These are phyloP conservation scores for Chironomus tepperi DNA, from an alignment of 1,140 invertebrate species.

Conservation along the genomic window DNA sequence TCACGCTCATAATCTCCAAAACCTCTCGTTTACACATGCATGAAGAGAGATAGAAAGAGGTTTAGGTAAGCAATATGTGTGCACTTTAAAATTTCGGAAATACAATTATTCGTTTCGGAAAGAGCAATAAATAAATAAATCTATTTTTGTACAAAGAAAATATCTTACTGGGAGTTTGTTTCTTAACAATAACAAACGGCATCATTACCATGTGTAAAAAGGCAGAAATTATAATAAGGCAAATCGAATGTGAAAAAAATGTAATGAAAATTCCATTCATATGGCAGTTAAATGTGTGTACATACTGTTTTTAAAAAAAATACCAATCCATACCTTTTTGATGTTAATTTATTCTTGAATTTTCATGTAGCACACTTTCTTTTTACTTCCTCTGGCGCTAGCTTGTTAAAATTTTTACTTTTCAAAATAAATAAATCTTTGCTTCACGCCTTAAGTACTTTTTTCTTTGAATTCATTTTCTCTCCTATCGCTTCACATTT, in stretches of 20 bases:
- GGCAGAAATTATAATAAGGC: too few relatives aligned
- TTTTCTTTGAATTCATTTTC: too few relatives aligned
- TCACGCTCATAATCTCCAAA: too few relatives aligned
- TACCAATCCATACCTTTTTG: background rate
- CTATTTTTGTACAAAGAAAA: slow-evolving; percentile 9
- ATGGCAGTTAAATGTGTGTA: background rate
- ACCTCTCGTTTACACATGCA: too few relatives aligned
- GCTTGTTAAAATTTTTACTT: background rate
- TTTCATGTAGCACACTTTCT: background rate
- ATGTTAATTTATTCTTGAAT: slow-evolving; percentile 16
- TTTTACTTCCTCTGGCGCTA: background rate
- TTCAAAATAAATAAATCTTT: slow-evolving; percentile 10
- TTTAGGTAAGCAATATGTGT: background rate
- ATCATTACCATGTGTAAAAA: too few relatives aligned
- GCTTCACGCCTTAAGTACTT: background rate
- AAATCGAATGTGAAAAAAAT: too few relatives aligned
- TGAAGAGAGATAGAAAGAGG: background rate
- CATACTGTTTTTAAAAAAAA: background rate
- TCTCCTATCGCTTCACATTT: background rate
- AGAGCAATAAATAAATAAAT: slow-evolving; percentile 23
- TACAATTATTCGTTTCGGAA: background rate
- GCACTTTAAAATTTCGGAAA: background rate
- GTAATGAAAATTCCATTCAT: background rate
- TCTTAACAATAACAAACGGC: too few relatives aligned
- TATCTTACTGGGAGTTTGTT: background rate